Percentiles rank a stretch among this genome's conserved stretches.
Conservation (phyloP, 1,140 invertebrate genomes). For the Drosophila lowei region DNA sequence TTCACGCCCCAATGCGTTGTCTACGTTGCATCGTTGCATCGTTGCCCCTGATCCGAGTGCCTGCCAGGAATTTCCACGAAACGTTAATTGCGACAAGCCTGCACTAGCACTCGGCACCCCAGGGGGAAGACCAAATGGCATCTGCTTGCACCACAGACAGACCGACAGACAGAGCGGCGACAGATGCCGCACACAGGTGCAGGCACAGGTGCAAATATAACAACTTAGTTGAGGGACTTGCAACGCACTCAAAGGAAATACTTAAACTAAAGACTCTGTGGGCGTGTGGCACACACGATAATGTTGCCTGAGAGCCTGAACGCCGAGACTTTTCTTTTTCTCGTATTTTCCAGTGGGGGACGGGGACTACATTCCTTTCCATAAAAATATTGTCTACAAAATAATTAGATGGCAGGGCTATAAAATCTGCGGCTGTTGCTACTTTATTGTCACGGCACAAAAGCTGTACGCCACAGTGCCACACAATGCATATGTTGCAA, state of each 20-base stretch:
- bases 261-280: constrained; percentile 25
- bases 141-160: constrained; percentile 44
- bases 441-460: not conserved
- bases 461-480: not conserved
- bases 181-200: constrained; percentile 25
- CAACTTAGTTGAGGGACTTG: constrained; percentile 51
- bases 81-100: constrained; percentile 80
- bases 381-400: constrained; percentile 9
- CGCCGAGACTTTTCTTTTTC: too few relatives aligned
- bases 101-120: constrained; percentile 6
- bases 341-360: too few relatives aligned
- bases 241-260: constrained; percentile 46
- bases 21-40: constrained; percentile 17
- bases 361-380: not conserved
- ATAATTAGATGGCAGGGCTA: constrained; percentile 24
- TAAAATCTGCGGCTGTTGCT: not conserved
- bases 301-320: too few relatives aligned
- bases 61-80: constrained; percentile 76
- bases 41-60: constrained; percentile 33
- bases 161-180: constrained; percentile 28
- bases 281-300: constrained; percentile 8
- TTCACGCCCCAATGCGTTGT: constrained; percentile 68
- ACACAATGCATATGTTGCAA: constrained; percentile 37
- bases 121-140: constrained; percentile 59
- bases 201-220: constrained; percentile 30